Evolutionary conservation across 2,888 invertebrate genomes (phyloP).

Genomic region (Pachydiplax longipennis): DNA sequence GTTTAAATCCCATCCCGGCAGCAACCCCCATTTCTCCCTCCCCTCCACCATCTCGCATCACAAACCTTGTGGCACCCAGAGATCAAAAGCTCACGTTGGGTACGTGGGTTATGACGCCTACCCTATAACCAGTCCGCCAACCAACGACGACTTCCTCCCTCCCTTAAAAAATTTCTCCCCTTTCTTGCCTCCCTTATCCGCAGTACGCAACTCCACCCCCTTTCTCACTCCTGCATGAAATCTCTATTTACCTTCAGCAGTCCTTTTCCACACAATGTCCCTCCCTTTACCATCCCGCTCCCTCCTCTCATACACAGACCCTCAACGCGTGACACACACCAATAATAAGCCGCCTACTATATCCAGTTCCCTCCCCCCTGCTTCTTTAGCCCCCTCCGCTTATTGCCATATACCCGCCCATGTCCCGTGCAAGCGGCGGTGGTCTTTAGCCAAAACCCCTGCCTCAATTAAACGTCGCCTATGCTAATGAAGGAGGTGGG

Average conservation of each 20-base stretch:
- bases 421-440: not conserved
- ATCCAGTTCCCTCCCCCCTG: slow-evolving; percentile 9
- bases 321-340: slow-evolving; percentile 36
- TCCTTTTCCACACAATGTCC: not conserved
- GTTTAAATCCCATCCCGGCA: slow-evolving; percentile 23
- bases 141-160: slow-evolving; percentile 3
- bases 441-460: not conserved
- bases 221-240: slow-evolving; percentile 33
- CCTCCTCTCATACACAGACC: not conserved
- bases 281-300: not conserved
- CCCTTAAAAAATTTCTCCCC: not conserved
- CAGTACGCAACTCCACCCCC: slow-evolving; percentile 28
- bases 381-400: not conserved
- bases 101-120: slow-evolving; percentile 35
- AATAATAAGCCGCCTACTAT: slow-evolving; percentile 33
- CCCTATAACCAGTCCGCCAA: slow-evolving; percentile 14
- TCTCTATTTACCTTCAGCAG: slow-evolving; percentile 31
- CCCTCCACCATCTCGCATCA: not conserved
- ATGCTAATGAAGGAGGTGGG: slow-evolving; percentile 33
- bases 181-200: not conserved
- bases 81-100: not conserved
- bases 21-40: not conserved
- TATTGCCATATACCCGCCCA: slow-evolving; percentile 18
- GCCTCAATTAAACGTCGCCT: slow-evolving; percentile 34
- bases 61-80: slow-evolving; percentile 25